Evolutionary conservation across 2,797 vertebrate genomes (phyloP).

Genomic region (Pseudomugil tenellus): DNA sequence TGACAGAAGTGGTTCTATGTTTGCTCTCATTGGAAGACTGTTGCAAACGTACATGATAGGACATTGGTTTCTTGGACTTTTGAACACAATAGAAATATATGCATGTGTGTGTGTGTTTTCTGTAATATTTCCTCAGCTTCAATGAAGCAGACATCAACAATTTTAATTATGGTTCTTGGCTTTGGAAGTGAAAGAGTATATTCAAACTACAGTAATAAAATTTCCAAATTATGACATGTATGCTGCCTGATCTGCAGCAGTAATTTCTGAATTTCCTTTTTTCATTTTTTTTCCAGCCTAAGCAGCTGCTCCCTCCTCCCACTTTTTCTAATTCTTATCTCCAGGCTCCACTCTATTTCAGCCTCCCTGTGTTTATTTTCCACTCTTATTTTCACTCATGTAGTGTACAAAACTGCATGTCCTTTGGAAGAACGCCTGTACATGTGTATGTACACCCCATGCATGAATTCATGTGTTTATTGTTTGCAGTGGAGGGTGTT

Average conservation of each 20-base stretch:
- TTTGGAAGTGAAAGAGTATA: conserved; percentile 52
- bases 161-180: conserved; percentile 36
- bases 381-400: conserved; percentile 46
- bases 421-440: conserved; percentile 6
- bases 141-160: conserved; percentile 47
- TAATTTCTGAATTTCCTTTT: conserved; percentile 73
- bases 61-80: conserved; percentile 29
- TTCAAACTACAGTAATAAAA: conserved; percentile 60
- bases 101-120: conserved; percentile 8
- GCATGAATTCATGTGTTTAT: conserved; percentile 28
- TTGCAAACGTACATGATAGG: conserved; percentile 21
- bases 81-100: conserved; percentile 20
- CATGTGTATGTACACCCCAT: background rate
- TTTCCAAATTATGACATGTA: conserved; percentile 67
- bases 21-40: conserved; percentile 13
- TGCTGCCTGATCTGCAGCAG: conserved; percentile 75
- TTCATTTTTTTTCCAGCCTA: conserved; percentile 18
- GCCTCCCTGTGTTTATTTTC: conserved; percentile 57
- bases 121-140: conserved; percentile 41
- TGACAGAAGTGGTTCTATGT: background rate
- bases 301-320: conserved; percentile 66
- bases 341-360: conserved; percentile 64
- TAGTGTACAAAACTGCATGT: conserved; percentile 38
- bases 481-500: conserved; percentile 42
- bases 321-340: conserved; percentile 61